phyloP scores from a whole-genome alignment of 1,140 invertebrate genomes.

The Scaptodrosophila lebanonensis region DNA sequence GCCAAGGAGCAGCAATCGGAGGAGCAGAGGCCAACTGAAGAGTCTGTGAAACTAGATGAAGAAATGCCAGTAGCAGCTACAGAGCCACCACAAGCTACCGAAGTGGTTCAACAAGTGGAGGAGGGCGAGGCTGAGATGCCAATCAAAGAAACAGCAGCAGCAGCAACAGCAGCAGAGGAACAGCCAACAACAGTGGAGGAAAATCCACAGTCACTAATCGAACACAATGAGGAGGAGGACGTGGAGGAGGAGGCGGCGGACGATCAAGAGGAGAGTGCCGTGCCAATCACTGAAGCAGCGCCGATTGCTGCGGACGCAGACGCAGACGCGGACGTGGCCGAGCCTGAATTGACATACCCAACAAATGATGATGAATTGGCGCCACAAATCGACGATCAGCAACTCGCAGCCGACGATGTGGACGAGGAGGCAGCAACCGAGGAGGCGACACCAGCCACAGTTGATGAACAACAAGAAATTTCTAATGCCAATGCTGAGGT shows the following conservation, averaged over 20 bases:
- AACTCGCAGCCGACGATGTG: constrained; percentile 11
- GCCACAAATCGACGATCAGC: constrained; percentile 32
- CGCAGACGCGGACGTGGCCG: constrained; percentile 8
- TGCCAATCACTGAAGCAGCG: not conserved
- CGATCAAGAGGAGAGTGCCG: not conserved
- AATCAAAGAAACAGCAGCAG: constrained; percentile 13
- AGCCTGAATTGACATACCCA: constrained; percentile 64
- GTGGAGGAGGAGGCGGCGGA: constrained; percentile 1
- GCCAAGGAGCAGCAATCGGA: constrained; percentile 13
- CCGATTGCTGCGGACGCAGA: constrained; percentile 11
- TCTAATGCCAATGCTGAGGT: not conserved
- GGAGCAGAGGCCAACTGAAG: not conserved
- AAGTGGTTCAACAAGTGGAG: not conserved
- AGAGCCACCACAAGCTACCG: no score
- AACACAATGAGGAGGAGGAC: not conserved
- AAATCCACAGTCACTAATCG: constrained; percentile 20
- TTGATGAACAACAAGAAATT: constrained; percentile 4
- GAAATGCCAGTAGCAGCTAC: no score
- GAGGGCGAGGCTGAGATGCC: constrained; percentile 2
- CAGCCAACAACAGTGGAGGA: constrained; percentile 21
- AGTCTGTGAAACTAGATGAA: not conserved
- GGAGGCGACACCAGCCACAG: not conserved
- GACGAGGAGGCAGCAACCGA: constrained; percentile 1
- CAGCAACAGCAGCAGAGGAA: constrained; percentile 6
- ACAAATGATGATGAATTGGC: constrained; percentile 76